phyloP scores from a whole-genome alignment of 2,113 vertebrate genomes.

The Rissa tridactyla region DNA sequence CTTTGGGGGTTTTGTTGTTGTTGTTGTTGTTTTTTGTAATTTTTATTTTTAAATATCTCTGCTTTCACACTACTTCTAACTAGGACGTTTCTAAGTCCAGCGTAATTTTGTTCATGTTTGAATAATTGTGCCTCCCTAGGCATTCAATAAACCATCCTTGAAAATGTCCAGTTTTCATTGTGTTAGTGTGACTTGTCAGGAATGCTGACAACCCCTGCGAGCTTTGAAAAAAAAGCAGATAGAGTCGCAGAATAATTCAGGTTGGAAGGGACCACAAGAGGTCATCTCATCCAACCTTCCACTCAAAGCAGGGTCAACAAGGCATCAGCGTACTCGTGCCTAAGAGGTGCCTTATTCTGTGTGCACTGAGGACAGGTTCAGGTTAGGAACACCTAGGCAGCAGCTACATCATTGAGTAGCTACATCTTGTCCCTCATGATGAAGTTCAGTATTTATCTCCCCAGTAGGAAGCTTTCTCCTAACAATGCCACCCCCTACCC shows the following conservation, averaged over 20 bases:
- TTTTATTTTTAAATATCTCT: not conserved
- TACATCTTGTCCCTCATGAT: not conserved
- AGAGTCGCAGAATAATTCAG: not conserved
- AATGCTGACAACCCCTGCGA: not conserved
- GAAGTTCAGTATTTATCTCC: not conserved
- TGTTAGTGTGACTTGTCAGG: not conserved
- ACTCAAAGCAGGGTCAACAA: not conserved
- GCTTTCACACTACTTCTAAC: not conserved
- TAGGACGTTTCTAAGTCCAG: not conserved
- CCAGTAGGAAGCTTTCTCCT: not conserved
- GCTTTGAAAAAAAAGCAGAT: not conserved
- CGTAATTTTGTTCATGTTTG: not conserved
- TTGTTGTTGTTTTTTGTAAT: too few species aligned
- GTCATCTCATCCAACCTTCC: not conserved
- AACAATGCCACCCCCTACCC: not conserved
- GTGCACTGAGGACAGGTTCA: not conserved
- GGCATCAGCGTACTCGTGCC: not conserved
- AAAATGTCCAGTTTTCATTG: not conserved
- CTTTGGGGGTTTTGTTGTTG: not conserved
- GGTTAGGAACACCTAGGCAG: not conserved
- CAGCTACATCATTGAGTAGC: not conserved
- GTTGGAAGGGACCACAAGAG: not conserved
- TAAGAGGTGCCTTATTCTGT: not conserved
- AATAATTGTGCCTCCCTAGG: not conserved
- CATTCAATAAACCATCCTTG: not conserved